Evolutionary conservation across 2,888 invertebrate genomes (phyloP).

Genomic region (Lampropteryx suffumata): DNA sequence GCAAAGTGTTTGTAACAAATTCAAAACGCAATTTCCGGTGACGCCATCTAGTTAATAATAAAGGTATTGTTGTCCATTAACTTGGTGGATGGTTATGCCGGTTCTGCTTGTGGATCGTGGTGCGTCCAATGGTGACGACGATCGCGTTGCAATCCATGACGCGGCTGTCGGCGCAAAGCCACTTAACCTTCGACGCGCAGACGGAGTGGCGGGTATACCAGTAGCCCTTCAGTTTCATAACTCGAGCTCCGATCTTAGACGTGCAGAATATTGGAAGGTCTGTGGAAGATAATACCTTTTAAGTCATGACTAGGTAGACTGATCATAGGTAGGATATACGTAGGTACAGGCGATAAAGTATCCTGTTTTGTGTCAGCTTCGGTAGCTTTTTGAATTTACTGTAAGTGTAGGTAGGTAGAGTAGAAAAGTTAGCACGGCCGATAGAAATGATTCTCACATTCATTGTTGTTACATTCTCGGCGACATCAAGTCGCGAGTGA

Average conservation of each 20-base stretch:
- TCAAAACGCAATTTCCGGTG: no score
- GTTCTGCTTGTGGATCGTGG: slow-evolving; percentile 64
- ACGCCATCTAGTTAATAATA: no score
- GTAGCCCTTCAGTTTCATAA: slow-evolving; percentile 70
- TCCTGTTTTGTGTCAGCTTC: no score
- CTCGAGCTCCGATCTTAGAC: slow-evolving; percentile 64
- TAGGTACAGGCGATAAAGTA: no score
- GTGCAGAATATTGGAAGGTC: slow-evolving; percentile 70
- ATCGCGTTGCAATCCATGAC: slow-evolving; percentile 65
- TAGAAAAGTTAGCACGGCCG: no score
- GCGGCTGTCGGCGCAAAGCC: slow-evolving; percentile 69
- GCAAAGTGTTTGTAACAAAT: no score
- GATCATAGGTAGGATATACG: no score
- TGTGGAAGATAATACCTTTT: slow-evolving; percentile 28
- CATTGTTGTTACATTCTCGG: no score
- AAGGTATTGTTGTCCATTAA: slow-evolving; percentile 2
- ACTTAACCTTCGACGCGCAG: slow-evolving; percentile 71
- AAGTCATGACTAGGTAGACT: not conserved
- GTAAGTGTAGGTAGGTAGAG: no score
- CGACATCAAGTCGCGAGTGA: no score
- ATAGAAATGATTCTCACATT: no score
- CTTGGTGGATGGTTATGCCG: slow-evolving; percentile 66
- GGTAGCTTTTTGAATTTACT: no score
- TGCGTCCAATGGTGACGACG: slow-evolving; percentile 70
- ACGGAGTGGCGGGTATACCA: slow-evolving; percentile 73